Evolutionary conservation across 2,113 vertebrate genomes (phyloP).

Genomic region (Uria aalge): DNA sequence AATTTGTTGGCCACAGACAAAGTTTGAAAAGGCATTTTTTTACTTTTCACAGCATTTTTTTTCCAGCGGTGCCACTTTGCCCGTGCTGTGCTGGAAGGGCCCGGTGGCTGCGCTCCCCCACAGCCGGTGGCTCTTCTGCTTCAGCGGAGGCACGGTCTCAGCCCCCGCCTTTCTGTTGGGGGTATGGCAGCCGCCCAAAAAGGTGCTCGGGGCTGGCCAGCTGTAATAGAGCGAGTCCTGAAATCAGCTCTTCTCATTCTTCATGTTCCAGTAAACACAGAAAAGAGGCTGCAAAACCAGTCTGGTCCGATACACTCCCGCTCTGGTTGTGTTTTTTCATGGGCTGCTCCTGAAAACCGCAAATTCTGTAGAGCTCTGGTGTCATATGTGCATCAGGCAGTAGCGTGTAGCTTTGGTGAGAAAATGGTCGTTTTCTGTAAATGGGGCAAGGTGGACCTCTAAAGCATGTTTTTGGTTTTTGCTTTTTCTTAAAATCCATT

Average conservation of each 20-base stretch:
- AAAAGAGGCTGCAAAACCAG: not conserved
- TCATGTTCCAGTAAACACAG: not conserved
- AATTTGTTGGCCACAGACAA: not conserved
- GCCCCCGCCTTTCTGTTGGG: no score
- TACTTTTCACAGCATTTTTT: not conserved
- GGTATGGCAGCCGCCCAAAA: not conserved
- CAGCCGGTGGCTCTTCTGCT: not conserved
- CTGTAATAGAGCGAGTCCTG: not conserved
- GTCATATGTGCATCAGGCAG: not conserved
- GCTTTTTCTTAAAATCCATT: not conserved
- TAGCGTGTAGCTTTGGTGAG: not conserved
- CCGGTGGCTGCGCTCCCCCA: rapidly evolving
- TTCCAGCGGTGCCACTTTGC: not conserved
- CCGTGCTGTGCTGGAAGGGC: not conserved
- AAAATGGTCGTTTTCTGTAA: not conserved
- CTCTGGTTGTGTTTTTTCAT: not conserved
- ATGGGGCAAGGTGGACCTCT: not conserved
- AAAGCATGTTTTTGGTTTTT: not conserved
- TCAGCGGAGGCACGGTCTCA: not conserved
- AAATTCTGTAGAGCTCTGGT: not conserved
- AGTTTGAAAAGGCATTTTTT: not conserved
- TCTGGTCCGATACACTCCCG: not conserved
- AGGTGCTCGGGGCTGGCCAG: not conserved
- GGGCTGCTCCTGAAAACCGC: not conserved
- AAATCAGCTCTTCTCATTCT: not conserved